A percentile compares a stretch with the other conserved stretches of the same genome.
Conservation (phyloP, 1,140 invertebrate species). For the Drosophila aff. region DNA sequence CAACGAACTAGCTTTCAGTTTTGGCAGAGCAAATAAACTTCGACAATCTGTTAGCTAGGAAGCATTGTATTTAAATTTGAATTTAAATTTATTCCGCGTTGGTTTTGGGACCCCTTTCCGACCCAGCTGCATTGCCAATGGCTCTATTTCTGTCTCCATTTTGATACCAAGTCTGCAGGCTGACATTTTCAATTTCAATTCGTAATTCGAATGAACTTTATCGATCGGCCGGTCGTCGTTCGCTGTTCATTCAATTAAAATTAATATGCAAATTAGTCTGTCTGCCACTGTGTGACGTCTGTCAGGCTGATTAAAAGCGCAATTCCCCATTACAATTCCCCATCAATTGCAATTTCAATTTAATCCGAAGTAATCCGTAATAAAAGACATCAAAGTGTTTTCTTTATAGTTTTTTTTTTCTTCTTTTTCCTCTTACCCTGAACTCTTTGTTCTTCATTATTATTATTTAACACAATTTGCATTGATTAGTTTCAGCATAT, state of each 20-base stretch:
- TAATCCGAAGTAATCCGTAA: slow-evolving; percentile 13
- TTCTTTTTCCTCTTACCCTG: background rate
- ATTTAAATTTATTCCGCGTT: slow-evolving; percentile 60
- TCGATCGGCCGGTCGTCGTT: slow-evolving; percentile 20
- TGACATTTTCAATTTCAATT: slow-evolving; percentile 58
- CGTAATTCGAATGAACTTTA: slow-evolving; percentile 44
- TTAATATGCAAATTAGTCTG: slow-evolving; percentile 80
- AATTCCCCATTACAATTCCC: slow-evolving; percentile 16
- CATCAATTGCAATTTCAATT: slow-evolving; percentile 22
- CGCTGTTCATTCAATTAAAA: slow-evolving; percentile 73
- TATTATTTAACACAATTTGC: slow-evolving; percentile 39
- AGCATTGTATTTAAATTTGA: slow-evolving; percentile 73
- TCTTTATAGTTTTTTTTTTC: no score
- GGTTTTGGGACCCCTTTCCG: slow-evolving; percentile 47
- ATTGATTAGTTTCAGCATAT: slow-evolving; percentile 28
- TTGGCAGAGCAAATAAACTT: slow-evolving; percentile 4
- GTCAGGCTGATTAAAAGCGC: slow-evolving; percentile 64
- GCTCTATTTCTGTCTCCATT: slow-evolving; percentile 63
- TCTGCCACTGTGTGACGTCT: slow-evolving; percentile 54
- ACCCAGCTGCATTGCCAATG: slow-evolving; percentile 52
- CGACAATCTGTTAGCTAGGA: slow-evolving; percentile 55
- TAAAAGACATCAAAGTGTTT: slow-evolving; percentile 10
- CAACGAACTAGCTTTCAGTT: slow-evolving; percentile 55
- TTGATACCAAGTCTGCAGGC: slow-evolving; percentile 42
- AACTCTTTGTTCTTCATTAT: slow-evolving; percentile 23